Evolutionary conservation across 2,888 invertebrate genomes (phyloP).

Genomic region (Flabesymbios commensalis): DNA sequence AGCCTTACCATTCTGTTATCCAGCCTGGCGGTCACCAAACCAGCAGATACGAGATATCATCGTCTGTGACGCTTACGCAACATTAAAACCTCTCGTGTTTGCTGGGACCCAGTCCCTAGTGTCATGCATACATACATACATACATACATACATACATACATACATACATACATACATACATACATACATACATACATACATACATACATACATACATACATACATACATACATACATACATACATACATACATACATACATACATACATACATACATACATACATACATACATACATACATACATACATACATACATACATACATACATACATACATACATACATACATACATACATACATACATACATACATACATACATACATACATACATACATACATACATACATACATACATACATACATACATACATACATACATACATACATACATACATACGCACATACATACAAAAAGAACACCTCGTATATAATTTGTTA

Average conservation of each 20-base stretch:
- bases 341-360: conserved; percentile 14
- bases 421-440: conserved; percentile 14
- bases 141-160: conserved; percentile 12
- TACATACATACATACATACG: conserved; percentile 14
- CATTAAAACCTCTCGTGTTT: too few relatives aligned
- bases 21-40: too few relatives aligned
- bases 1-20: too few relatives aligned
- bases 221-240: conserved; percentile 16
- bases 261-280: conserved; percentile 14
- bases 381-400: conserved; percentile 13
- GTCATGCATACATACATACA: conserved; percentile 7
- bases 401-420: conserved; percentile 18
- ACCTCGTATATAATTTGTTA: too few relatives aligned
- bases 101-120: background rate
- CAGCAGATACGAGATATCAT: too few relatives aligned
- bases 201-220: conserved; percentile 12
- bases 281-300: background rate
- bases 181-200: conserved; percentile 13
- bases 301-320: conserved; percentile 14
- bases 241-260: conserved; percentile 18
- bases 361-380: conserved; percentile 8
- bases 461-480: conserved; percentile 4
- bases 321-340: conserved; percentile 11
- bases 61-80: too few relatives aligned
- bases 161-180: conserved; percentile 14